A percentile compares a stretch with the other conserved stretches of the same genome.
Evolutionary conservation across 2,797 vertebrate genomes (phyloP).

Genomic region (Hipposideros larvatus): DNA sequence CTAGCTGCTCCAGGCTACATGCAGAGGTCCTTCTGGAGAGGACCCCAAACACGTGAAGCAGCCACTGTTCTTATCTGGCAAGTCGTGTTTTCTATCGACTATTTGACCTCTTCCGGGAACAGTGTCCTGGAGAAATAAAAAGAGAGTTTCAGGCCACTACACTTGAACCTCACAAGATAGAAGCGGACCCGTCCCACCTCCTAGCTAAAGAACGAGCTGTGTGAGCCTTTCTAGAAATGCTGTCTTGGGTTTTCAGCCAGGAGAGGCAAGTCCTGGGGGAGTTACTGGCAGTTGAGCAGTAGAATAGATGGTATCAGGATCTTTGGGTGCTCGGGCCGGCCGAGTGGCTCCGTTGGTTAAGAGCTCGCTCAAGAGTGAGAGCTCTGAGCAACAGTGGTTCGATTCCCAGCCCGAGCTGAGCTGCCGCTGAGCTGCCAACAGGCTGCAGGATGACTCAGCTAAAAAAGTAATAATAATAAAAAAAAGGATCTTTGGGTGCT

Average conservation of each 20-base stretch:
- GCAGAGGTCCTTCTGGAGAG: background rate
- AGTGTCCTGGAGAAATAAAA: constrained; percentile 47
- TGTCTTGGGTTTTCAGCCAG: background rate
- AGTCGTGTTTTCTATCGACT: background rate
- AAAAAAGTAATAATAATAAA: too few relatives aligned
- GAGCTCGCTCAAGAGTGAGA: too few relatives aligned
- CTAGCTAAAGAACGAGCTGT: background rate
- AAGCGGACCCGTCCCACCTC: background rate
- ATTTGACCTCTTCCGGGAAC: background rate
- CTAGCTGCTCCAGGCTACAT: background rate
- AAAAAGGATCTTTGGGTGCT: background rate
- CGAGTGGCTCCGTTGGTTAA: too few relatives aligned
- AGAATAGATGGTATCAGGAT: background rate
- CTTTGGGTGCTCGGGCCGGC: background rate
- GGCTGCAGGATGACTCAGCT: too few relatives aligned
- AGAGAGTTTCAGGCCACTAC: background rate
- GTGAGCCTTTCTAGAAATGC: constrained; percentile 8
- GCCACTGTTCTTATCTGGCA: background rate
- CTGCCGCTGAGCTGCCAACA: too few relatives aligned
- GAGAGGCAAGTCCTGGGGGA: background rate
- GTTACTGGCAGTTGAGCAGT: background rate
- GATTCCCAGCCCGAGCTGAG: too few relatives aligned
- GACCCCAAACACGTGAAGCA: background rate
- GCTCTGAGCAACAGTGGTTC: too few relatives aligned
- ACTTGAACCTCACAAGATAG: background rate